Base-by-base conservation (phyloP, 2,888 invertebrate genomes). In the Eurytoma californica region DNA sequence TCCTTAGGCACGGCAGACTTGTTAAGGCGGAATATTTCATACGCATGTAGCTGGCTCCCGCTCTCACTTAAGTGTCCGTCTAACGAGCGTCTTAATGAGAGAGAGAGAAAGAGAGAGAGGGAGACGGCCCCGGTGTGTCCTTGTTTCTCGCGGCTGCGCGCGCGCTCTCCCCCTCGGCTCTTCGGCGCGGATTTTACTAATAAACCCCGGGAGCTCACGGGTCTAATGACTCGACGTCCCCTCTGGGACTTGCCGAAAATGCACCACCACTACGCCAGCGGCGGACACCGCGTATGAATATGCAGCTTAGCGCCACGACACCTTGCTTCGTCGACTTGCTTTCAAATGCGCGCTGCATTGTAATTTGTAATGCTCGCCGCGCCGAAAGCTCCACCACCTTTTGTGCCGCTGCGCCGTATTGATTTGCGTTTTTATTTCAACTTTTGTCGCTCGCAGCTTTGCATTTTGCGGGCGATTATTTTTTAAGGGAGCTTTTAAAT, bases 21-120 rank as follows among this genome's bases (percentile, higher is more conserved):
- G 77, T 80, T 72, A 76, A 68, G 69, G n/a, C 51, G 39, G 72
- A 69, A 77, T 73, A 70, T 77, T 63, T 69, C 63, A 69, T 63
- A 77, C 73, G 61, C 68, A 20, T 53, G 16, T 39, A 28, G 75
- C 55, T 12, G 18, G 39, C 55, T 51, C 65, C 14, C 60, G 39
- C 72, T 39, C 68, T 65, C 76, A 16, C 65, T 76, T 60, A 63
- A 81, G 81, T 75, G 75, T 75, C 80, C 78, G 75, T 77, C 78
- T 81, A 81, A 81, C 81, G 81, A 81, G 81, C 75, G 73, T 81
- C 81, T 81, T 81, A 78, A 81, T 78, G 81, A 81, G 79, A 74
- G 81, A 18, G 57, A 68, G 78, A 75, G 72, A 49, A 47, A 72
- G 53, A 57, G 39, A 47, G 74, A 24, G 28, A 57, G 49, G 68